Conservation (phyloP, 2,888 invertebrate species). For the Listrodromus nycthemerus region DNA sequence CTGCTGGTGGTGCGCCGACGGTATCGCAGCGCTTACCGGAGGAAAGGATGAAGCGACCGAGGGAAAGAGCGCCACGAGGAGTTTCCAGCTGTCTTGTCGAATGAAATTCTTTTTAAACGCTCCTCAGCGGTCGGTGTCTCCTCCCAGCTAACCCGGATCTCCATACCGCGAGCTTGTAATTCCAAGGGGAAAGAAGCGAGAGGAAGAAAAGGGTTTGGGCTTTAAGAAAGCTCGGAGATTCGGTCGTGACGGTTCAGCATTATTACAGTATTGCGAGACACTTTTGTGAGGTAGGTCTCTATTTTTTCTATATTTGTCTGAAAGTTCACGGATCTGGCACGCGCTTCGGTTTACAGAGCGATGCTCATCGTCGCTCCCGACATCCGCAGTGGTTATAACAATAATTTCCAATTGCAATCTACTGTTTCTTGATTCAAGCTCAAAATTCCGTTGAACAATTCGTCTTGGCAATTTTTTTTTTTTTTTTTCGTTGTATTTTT, state of each 20-base stretch:
- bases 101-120: slow-evolving; percentile 58
- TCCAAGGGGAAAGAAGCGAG: slow-evolving; percentile 6
- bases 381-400: not conserved
- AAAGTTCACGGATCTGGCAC: not conserved
- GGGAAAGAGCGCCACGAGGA: slow-evolving; percentile 1
- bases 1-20: not conserved
- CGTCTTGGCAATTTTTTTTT: too few relatives aligned
- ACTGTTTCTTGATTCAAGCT: too few relatives aligned
- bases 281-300: not conserved
- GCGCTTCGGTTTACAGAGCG: not conserved
- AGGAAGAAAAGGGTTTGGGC: slow-evolving; percentile 42
- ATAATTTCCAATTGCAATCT: not conserved
- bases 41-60: slow-evolving; percentile 24
- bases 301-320: not conserved
- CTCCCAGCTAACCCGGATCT: slow-evolving; percentile 35
- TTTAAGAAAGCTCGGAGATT: slow-evolving; percentile 43
- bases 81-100: slow-evolving; percentile 57
- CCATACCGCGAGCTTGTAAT: slow-evolving; percentile 13
- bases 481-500: not conserved
- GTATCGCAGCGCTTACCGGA: slow-evolving; percentile 2
- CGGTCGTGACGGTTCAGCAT: slow-evolving; percentile 19
- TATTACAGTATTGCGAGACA: not conserved
- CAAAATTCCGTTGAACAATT: too few relatives aligned
- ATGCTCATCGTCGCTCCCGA: not conserved
- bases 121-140: slow-evolving; percentile 27